Conservation (phyloP, 1,140 invertebrate genomes). For the Hyposmocoma kahamanoa region DNA sequence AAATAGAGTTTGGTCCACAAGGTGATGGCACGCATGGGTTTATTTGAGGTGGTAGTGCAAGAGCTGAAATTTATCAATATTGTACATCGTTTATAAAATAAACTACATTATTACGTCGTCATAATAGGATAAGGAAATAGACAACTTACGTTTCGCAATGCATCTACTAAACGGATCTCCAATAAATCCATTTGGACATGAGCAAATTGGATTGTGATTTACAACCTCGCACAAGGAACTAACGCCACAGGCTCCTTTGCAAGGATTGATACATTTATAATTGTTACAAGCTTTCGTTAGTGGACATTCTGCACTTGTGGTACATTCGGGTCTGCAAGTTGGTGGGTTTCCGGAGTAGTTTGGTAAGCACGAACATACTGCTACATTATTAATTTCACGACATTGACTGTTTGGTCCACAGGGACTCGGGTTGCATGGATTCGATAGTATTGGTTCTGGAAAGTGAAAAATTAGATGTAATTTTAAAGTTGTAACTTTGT, state of each 20-base stretch:
- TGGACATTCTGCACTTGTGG: constrained; percentile 78
- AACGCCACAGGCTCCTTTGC: constrained; percentile 80
- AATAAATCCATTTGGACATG: constrained; percentile 77
- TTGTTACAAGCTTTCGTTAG: constrained; percentile 78
- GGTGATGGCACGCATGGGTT: constrained; percentile 80
- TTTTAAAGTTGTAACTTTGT: constrained; percentile 5
- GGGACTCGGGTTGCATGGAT: constrained; percentile 78
- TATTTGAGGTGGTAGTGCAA: constrained; percentile 64
- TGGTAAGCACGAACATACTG: constrained; percentile 80
- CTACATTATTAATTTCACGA: constrained; percentile 76
- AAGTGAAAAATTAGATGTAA: constrained; percentile 10
- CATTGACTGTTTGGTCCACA: constrained; percentile 81
- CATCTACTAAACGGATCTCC: constrained; percentile 83
- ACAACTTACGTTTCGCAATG: constrained; percentile 75
- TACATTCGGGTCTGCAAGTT: constrained; percentile 80
- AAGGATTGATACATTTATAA: constrained; percentile 81
- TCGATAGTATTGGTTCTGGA: constrained; percentile 57
- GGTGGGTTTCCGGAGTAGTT: constrained; percentile 81
- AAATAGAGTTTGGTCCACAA: constrained; percentile 82
- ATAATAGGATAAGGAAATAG: too few species aligned
- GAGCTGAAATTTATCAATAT: constrained; percentile 57
- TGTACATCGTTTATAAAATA: constrained; percentile 3
- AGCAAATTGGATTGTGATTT: constrained; percentile 79
- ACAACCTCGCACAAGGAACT: constrained; percentile 77
- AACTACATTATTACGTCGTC: too few species aligned